Percentiles rank a stretch among this genome's conserved stretches.
These are phyloP conservation scores for Hemichromis elongatus DNA, from an alignment of 2,113 vertebrate genomes.

Conservation along the genomic window DNA sequence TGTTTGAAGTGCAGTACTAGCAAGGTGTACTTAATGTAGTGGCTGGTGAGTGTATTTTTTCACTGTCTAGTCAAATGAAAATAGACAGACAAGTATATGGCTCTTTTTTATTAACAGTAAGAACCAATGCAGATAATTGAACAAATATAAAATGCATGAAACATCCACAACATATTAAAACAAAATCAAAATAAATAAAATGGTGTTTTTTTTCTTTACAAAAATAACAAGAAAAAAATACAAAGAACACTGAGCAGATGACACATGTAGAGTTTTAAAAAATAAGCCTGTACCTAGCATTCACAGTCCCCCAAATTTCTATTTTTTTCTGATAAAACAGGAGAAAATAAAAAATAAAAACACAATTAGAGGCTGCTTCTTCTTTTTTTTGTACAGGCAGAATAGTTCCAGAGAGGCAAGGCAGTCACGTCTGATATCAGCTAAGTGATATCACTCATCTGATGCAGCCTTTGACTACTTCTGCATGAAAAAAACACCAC, in stretches of 20 bases:
- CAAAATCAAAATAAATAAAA: conserved; percentile 82
- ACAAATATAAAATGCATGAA: conserved; percentile 87
- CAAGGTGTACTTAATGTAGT: neutral
- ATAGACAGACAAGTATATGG: conserved; percentile 32
- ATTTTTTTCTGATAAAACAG: conserved; percentile 12
- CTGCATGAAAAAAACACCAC: conserved; percentile 14
- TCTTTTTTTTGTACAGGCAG: conserved; percentile 25
- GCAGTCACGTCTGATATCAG: conserved; percentile 39
- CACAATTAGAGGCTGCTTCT: conserved; percentile 5
- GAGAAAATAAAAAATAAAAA: neutral
- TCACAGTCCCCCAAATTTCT: conserved; percentile 63
- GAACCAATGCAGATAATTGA: conserved; percentile 87
- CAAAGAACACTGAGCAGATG: conserved; percentile 75
- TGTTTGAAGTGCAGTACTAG: neutral
- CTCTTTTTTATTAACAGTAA: conserved; percentile 90
- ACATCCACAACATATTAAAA: conserved; percentile 83
- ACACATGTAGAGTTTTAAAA: conserved; percentile 72
- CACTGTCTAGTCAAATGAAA: neutral
- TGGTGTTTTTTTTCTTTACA: conserved; percentile 75
- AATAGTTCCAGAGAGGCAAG: conserved; percentile 37
- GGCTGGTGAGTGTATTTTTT: neutral
- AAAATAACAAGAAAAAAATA: conserved; percentile 80
- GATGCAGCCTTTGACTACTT: conserved; percentile 11
- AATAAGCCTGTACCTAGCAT: conserved; percentile 78
- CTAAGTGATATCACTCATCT: neutral